Base-by-base conservation (phyloP, 2,888 invertebrate species). In the Macrosiphum euphorbiae region DNA sequence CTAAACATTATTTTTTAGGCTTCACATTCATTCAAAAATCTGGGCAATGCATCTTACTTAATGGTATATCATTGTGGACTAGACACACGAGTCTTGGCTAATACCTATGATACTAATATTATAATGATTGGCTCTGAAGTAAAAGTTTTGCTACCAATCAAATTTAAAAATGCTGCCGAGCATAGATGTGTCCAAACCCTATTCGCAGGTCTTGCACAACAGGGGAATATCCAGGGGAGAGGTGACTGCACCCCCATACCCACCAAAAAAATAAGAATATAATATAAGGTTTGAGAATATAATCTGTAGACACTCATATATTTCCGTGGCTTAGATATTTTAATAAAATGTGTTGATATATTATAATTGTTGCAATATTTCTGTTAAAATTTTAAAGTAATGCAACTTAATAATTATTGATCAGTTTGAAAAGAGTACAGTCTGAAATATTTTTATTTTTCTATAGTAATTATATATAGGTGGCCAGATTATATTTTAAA, bases 81-180 rank as follows among this genome's bases (percentile, higher is more conserved):
- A 92, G 97, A 97, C 95, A 96, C 95, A 3, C 96, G n/a, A 96
- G 95, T 97, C 96, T 95, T 97, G 97, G 96, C 96, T 85, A 97
- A 97, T 26, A 96, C 97, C 95, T 97, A 97, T 96, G 97, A 97
- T 16, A 96, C 96, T 94, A 97, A 97, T n/a, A n/a, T n/a, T n/a
- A n/a, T n/a, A 96, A 97, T 97, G 96, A 96, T 97, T 89, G 96
- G 97, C 47, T 96, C 97, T 26, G 96, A 96, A 90, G 95, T 97
- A 0, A 94, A 94, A 91, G n/a, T 95, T 85, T 55, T 94, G 5
- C 85, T 95, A 41, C 95, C 95, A 3, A 78, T 92, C 90, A 90
- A 61, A 90, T 86, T 93, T 47, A 94, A 94, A 90, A 44, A 41
- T 88, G 20, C 67, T 67, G 10, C 58, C 7, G 20, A 78, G n/a